Percentiles rank a stretch among this genome's conserved stretches.
Conservation (phyloP, 2,888 invertebrate species). For the Matsumyia berberina region DNA sequence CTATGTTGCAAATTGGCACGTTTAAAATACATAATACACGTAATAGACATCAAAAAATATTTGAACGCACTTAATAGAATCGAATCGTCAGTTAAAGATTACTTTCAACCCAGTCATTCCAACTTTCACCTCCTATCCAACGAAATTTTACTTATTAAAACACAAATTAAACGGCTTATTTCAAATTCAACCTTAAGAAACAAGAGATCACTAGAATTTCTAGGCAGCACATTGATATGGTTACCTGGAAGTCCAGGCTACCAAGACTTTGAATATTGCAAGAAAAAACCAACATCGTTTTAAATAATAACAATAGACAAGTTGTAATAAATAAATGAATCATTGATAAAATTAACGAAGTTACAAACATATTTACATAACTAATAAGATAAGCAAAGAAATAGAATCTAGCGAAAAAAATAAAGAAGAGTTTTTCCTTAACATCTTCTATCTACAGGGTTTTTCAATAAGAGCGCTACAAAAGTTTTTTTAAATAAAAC, state of each 20-base stretch:
- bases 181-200: too few relatives aligned
- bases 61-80: neutral
- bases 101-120: neutral
- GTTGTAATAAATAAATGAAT: too few relatives aligned
- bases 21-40: conserved; percentile 37
- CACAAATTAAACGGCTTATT: too few relatives aligned
- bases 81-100: neutral
- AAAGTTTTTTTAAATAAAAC: too few relatives aligned
- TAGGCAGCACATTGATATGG: conserved; percentile 47
- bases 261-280: neutral
- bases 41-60: conserved; percentile 7
- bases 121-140: neutral
- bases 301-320: neutral
- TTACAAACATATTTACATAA: too few relatives aligned
- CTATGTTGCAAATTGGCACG: conserved; percentile 40
- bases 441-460: too few relatives aligned
- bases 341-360: neutral
- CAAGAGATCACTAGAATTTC: conserved; percentile 45
- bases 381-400: too few relatives aligned
- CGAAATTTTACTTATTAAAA: too few relatives aligned
- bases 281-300: neutral
- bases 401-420: too few relatives aligned
- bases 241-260: conserved; percentile 5
- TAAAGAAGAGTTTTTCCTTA: too few relatives aligned
- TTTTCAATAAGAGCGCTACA: too few relatives aligned